These are phyloP conservation scores for Ageneiosus marmoratus DNA, from an alignment of 2,113 vertebrate species.

Conservation along the genomic window DNA sequence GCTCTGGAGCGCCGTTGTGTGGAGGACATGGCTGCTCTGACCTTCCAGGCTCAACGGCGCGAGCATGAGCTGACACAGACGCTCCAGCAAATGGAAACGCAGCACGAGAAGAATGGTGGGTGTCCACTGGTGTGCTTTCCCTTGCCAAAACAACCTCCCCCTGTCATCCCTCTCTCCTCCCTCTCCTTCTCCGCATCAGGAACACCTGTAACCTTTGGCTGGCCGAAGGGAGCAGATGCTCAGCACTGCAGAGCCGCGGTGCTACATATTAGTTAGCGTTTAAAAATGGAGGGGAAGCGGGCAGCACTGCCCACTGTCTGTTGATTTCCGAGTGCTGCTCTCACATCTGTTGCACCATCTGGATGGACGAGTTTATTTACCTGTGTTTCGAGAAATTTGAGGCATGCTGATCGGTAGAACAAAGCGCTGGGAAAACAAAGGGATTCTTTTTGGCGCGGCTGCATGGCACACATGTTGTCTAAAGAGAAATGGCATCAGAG, in stretches of 20 bases:
- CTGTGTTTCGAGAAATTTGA: constrained; percentile 94
- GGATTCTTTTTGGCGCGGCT: constrained; percentile 92
- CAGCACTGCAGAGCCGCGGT: constrained; percentile 83
- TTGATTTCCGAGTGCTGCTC: constrained; percentile 92
- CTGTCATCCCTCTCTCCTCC: constrained; percentile 20
- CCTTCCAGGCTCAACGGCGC: constrained; percentile 81
- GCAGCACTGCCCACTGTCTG: constrained; percentile 91
- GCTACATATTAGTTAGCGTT: constrained; percentile 89
- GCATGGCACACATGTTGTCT: constrained; percentile 98
- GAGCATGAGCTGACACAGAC: constrained; percentile 85
- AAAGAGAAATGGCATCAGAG: constrained; percentile 99
- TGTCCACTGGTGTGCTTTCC: constrained; percentile 78
- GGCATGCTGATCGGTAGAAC: constrained; percentile 91
- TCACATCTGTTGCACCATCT: constrained; percentile 99
- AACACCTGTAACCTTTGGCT: constrained; percentile 96
- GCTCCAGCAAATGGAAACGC: constrained; percentile 87
- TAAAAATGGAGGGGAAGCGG: constrained; percentile 80
- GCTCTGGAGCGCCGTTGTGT: constrained; percentile 77
- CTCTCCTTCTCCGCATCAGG: constrained; percentile 76
- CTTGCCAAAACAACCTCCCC: constrained; percentile 47
- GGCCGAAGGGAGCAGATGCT: constrained; percentile 92
- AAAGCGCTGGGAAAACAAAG: constrained; percentile 86
- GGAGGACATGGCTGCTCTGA: constrained; percentile 79
- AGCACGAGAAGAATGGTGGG: constrained; percentile 90
- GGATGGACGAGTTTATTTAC: constrained; percentile 98